phyloP scores from a whole-genome alignment of 23 tunicate genomes.

The Corella eumyota region DNA sequence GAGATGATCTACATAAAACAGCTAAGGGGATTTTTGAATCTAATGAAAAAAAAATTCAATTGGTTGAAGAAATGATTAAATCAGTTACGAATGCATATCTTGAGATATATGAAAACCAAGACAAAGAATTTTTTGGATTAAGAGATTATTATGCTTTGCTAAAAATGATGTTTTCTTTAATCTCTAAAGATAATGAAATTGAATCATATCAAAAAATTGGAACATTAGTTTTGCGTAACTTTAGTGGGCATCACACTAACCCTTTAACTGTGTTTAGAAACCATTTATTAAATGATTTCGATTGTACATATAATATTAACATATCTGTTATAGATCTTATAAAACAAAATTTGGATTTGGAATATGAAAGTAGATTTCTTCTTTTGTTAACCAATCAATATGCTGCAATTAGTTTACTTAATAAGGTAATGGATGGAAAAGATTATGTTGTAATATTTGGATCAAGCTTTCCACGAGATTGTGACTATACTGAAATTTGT shows the following conservation, averaged over 20 bases:
- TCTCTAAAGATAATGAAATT: background rate
- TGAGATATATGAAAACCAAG: slow-evolving; percentile 21
- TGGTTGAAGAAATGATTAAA: background rate
- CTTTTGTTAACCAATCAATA: slow-evolving; percentile 40
- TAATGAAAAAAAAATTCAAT: slow-evolving; percentile 11
- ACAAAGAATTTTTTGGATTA: slow-evolving; percentile 44
- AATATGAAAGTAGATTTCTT: slow-evolving; percentile 28
- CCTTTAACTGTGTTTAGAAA: slow-evolving; percentile 6
- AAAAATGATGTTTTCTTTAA: slow-evolving; percentile 25
- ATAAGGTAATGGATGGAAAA: slow-evolving; percentile 1
- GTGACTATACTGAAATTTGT: slow-evolving; percentile 46
- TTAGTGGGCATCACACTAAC: slow-evolving; percentile 14
- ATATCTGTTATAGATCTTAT: slow-evolving; percentile 15
- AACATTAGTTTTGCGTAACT: slow-evolving; percentile 18
- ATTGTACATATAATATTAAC: background rate
- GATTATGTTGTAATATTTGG: slow-evolving; percentile 43
- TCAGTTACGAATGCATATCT: slow-evolving; percentile 21
- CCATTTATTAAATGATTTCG: background rate
- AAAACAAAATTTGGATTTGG: slow-evolving; percentile 13
- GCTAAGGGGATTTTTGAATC: slow-evolving; percentile 42
- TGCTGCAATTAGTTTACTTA: slow-evolving; percentile 30
- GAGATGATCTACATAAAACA: slow-evolving; percentile 20
- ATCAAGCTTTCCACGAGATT: slow-evolving; percentile 49
- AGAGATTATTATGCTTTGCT: slow-evolving; percentile 50
- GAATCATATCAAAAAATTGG: slow-evolving; percentile 3